Conservation (phyloP, 2,888 invertebrate species). For the Trissolcus brochymenae region DNA sequence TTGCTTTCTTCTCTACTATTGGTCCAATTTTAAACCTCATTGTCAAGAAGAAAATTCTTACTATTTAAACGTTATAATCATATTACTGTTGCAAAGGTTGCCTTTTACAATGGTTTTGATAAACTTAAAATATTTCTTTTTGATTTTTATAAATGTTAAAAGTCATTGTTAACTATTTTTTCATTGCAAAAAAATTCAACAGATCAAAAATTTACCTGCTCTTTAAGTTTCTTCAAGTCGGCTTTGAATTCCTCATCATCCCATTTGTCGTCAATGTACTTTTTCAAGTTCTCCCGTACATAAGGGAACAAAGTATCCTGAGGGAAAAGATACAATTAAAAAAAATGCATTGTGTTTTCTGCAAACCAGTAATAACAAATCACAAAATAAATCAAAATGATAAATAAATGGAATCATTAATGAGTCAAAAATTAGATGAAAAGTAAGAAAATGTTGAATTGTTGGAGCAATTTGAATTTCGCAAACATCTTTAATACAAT, state of each 20-base stretch:
- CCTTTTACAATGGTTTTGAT: not conserved
- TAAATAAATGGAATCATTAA: too few species aligned
- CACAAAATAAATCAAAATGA: not conserved
- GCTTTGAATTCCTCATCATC: constrained; percentile 82
- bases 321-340: constrained; percentile 59
- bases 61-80: not conserved
- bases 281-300: constrained; percentile 83
- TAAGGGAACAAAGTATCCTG: constrained; percentile 89
- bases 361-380: not conserved
- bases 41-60: constrained; percentile 15
- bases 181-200: too few species aligned
- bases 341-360: not conserved
- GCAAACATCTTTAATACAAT: too few species aligned
- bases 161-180: too few species aligned
- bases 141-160: too few species aligned
- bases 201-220: constrained; percentile 77
- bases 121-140: too few species aligned
- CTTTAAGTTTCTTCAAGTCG: constrained; percentile 82
- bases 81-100: not conserved
- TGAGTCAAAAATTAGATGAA: too few species aligned
- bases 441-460: too few species aligned
- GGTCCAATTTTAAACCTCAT: constrained; percentile 42
- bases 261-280: constrained; percentile 85
- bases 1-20: constrained; percentile 53
- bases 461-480: too few species aligned